These are phyloP conservation scores for Pelvicachromis taeniatus DNA, from an alignment of 2,113 vertebrate genomes.

Conservation along the genomic window DNA sequence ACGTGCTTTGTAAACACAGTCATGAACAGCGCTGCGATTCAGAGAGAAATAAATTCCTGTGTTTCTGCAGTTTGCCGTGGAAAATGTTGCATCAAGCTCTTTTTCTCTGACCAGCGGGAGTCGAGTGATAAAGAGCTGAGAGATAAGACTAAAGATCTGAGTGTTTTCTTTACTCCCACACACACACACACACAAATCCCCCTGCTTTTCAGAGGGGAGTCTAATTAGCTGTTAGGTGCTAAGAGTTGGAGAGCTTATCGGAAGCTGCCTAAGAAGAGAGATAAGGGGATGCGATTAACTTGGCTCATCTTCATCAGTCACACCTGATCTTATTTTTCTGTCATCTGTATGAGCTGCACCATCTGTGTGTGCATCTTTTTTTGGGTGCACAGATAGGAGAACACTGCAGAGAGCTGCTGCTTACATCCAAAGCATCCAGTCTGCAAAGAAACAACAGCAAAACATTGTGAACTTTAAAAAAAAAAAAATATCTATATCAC, in stretches of 20 bases:
- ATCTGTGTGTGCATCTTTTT: not conserved
- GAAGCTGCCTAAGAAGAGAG: constrained; percentile 34
- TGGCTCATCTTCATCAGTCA: constrained; percentile 15
- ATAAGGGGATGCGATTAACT: constrained; percentile 48
- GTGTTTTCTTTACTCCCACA: constrained; percentile 47
- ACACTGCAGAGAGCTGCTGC: not conserved
- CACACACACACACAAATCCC: not conserved
- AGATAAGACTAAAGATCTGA: constrained; percentile 26
- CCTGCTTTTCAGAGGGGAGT: constrained; percentile 17
- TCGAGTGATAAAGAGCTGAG: constrained; percentile 40
- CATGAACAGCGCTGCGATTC: not conserved
- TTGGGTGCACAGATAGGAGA: not conserved
- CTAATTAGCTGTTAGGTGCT: constrained; percentile 51
- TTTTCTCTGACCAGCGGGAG: not conserved
- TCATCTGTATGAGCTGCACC: not conserved
- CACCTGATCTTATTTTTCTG: not conserved
- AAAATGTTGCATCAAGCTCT: not conserved
- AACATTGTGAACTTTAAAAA: too few relatives aligned
- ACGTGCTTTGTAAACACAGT: not conserved
- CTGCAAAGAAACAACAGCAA: not conserved
- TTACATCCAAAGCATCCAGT: not conserved
- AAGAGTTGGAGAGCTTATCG: constrained; percentile 48
- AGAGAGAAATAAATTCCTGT: not conserved
- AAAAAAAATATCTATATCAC: not conserved
- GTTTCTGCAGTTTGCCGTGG: not conserved